Conservation (phyloP, 2,888 invertebrate species). For the Lepidochrysops patricia region DNA sequence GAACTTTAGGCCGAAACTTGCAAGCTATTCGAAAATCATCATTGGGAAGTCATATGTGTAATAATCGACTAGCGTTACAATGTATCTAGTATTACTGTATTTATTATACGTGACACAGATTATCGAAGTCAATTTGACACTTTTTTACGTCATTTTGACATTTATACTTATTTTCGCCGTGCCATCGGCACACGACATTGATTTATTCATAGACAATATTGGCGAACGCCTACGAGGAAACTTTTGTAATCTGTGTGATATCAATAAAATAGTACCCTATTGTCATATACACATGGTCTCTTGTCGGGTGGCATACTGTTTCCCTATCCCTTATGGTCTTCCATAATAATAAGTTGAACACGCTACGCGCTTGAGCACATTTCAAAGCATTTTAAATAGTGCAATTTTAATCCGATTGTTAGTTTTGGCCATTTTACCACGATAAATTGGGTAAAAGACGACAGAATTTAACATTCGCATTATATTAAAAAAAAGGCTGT, state of each 20-base stretch:
- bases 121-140: constrained; percentile 13
- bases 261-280: constrained; percentile 25
- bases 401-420: not conserved
- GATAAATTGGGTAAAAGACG: not conserved
- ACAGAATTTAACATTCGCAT: no score
- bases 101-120: constrained; percentile 31
- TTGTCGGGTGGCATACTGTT: constrained; percentile 28
- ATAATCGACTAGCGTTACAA: constrained; percentile 49
- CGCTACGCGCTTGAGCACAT: not conserved
- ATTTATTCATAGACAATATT: not conserved
- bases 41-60: constrained; percentile 32
- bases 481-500: not conserved
- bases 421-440: not conserved
- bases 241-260: constrained; percentile 24
- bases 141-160: constrained; percentile 3
- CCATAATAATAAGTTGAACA: constrained; percentile 29
- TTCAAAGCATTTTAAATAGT: not conserved
- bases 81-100: constrained; percentile 42
- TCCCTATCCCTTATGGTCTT: constrained; percentile 28
- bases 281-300: constrained; percentile 23
- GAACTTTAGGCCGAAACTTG: not conserved
- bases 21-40: constrained; percentile 18
- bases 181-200: not conserved
- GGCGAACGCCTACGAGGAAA: not conserved
- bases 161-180: constrained; percentile 2